phyloP scores from a whole-genome alignment of 2,888 invertebrate genomes.

The Chelonus formosanus region DNA sequence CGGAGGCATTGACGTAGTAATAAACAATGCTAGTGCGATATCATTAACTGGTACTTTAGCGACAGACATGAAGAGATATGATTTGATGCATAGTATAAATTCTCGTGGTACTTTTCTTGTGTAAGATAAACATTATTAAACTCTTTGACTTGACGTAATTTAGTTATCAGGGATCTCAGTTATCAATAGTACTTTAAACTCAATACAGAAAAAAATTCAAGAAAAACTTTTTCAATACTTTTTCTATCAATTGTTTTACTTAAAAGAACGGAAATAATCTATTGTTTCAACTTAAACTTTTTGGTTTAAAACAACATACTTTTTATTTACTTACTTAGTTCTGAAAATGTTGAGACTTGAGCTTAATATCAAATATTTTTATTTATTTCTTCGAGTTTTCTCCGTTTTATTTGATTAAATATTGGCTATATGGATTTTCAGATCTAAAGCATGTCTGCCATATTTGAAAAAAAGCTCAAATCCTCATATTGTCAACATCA shows the following conservation, averaged over 20 bases:
- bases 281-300: too few relatives aligned
- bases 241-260: too few relatives aligned
- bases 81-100: constrained; percentile 95
- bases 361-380: too few relatives aligned
- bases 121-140: constrained; percentile 68
- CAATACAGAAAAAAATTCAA: too few relatives aligned
- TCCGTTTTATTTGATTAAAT: constrained; percentile 8
- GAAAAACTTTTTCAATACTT: too few relatives aligned
- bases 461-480: constrained; percentile 85
- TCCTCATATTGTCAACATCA: constrained; percentile 93
- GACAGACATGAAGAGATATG: constrained; percentile 95
- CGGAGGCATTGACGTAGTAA: constrained; percentile 93
- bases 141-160: not conserved
- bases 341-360: too few relatives aligned
- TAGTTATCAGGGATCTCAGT: not conserved
- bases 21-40: constrained; percentile 98
- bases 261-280: too few relatives aligned
- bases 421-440: constrained; percentile 56
- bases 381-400: not conserved
- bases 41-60: constrained; percentile 80
- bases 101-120: constrained; percentile 94
- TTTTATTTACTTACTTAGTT: too few relatives aligned
- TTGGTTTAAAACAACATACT: not conserved
- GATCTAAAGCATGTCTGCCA: constrained; percentile 90
- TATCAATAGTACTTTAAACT: too few relatives aligned